Evolutionary conservation across 2,888 invertebrate species (phyloP).

Genomic region (Rotaria sp.): DNA sequence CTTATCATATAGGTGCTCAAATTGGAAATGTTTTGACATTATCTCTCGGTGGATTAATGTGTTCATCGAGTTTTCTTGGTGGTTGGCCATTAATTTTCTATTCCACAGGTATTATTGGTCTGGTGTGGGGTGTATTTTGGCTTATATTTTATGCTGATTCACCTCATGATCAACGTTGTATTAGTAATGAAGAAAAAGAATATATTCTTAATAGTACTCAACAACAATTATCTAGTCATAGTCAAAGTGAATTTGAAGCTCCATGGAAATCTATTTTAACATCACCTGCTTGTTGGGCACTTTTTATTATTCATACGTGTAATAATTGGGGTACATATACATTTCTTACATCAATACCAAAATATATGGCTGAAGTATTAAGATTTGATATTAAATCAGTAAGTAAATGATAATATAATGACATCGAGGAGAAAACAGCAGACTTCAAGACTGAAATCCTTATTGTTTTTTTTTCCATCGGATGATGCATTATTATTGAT

Average conservation of each 20-base stretch:
- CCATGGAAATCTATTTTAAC: conserved; percentile 39
- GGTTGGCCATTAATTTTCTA: conserved; percentile 40
- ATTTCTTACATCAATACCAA: conserved; percentile 39
- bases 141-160: conserved; percentile 16
- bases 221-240: not conserved
- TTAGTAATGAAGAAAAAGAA: conserved; percentile 32
- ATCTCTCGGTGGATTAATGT: conserved; percentile 32
- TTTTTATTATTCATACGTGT: conserved; percentile 15
- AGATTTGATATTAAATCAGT: conserved; percentile 40
- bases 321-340: conserved; percentile 37
- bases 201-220: conserved; percentile 37
- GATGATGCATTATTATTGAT: not conserved
- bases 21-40: conserved; percentile 40
- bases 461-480: no score
- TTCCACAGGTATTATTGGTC: conserved; percentile 32
- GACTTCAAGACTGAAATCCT: no score
- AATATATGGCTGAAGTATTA: conserved; percentile 41
- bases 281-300: conserved; percentile 30
- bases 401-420: not conserved
- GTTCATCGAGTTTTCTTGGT: conserved; percentile 31
- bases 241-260: conserved; percentile 29
- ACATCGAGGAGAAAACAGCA: no score
- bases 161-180: conserved; percentile 31
- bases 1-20: conserved; percentile 11
- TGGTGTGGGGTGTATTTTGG: conserved; percentile 35